Evolutionary conservation across 2,888 invertebrate species (phyloP).

Genomic region (Caenorhabditis sp.): DNA sequence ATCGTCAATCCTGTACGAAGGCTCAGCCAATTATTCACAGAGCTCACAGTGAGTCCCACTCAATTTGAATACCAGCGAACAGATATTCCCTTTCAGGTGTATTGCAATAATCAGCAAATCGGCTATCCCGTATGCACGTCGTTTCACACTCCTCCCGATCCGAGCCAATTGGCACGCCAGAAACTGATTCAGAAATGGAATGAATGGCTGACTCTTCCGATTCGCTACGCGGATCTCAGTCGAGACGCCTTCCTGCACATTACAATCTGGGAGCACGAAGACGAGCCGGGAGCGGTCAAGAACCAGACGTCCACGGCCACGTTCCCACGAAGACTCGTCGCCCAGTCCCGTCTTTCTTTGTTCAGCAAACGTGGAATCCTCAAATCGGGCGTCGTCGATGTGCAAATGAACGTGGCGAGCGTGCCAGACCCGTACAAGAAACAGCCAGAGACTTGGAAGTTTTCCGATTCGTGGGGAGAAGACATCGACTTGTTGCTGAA

Average conservation of each 20-base stretch:
- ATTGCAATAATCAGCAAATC: conserved; percentile 71
- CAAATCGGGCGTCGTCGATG: conserved; percentile 87
- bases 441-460: conserved; percentile 45
- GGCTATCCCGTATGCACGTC: conserved; percentile 73
- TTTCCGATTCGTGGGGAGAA: conserved; percentile 51
- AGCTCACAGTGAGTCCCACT: conserved; percentile 46
- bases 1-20: conserved; percentile 54
- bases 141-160: conserved; percentile 61
- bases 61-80: neutral
- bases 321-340: conserved; percentile 83
- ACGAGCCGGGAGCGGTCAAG: neutral
- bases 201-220: conserved; percentile 75
- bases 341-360: conserved; percentile 92
- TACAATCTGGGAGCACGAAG: conserved; percentile 71
- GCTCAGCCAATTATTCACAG: conserved; percentile 58
- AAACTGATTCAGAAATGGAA: conserved; percentile 71
- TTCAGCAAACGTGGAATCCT: conserved; percentile 95
- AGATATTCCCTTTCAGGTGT: conserved; percentile 59
- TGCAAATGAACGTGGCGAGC: conserved; percentile 81
- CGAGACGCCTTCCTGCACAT: conserved; percentile 75
- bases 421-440: conserved; percentile 50
- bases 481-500: conserved; percentile 52
- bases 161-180: conserved; percentile 38
- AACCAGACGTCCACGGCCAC: conserved; percentile 2
- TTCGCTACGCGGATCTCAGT: conserved; percentile 74